Conservation (phyloP, 2,888 invertebrate species). For the Drosophila parthenogenetica region DNA sequence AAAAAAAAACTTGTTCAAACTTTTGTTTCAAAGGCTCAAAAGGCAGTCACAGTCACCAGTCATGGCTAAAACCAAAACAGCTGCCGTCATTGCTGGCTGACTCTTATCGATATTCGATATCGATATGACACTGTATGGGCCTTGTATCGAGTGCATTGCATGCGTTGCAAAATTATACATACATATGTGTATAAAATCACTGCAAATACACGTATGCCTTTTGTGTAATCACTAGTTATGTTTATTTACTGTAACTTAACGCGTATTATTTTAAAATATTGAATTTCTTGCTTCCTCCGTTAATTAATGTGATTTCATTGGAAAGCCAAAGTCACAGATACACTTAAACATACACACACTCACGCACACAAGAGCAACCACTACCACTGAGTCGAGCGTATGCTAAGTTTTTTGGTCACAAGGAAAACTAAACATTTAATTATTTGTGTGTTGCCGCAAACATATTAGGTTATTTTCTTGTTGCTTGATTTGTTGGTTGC, state of each 20-base stretch:
- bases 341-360: conserved; percentile 13
- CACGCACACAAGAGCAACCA: conserved; percentile 39
- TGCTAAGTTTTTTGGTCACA: conserved; percentile 58
- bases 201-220: conserved; percentile 16
- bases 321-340: conserved; percentile 46
- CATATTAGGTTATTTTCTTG: conserved; percentile 20
- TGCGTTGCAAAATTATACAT: conserved; percentile 56
- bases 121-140: conserved; percentile 48
- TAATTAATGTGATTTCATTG: conserved; percentile 60
- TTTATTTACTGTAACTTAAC: conserved; percentile 12
- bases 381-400: conserved; percentile 55
- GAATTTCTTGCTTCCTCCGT: conserved; percentile 29
- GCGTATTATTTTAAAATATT: conserved; percentile 32
- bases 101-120: conserved; percentile 54
- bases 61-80: conserved; percentile 70
- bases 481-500: conserved; percentile 6
- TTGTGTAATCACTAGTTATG: not conserved
- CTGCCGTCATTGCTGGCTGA: conserved; percentile 65
- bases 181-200: conserved; percentile 28
- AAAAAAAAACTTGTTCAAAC: conserved; percentile 23
- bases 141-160: conserved; percentile 59
- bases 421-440: conserved; percentile 54
- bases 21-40: conserved; percentile 37
- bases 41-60: conserved; percentile 56
- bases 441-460: conserved; percentile 23